Conservation (phyloP, 2,888 invertebrate species). For the Criorhina ranunculi region DNA sequence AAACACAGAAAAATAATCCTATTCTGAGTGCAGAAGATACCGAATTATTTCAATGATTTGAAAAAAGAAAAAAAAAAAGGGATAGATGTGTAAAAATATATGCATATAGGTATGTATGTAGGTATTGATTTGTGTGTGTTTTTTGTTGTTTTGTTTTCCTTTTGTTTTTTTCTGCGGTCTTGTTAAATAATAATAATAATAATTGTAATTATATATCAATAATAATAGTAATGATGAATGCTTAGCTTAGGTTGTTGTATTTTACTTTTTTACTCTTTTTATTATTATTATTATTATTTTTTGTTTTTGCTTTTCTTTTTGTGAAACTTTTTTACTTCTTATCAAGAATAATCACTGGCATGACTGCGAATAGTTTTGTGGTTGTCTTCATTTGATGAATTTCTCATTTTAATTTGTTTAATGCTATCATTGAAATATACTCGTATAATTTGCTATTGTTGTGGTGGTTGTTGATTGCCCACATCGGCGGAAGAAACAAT, state of each 20-base stretch:
- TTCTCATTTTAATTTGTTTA: constrained; percentile 48
- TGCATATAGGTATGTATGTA: constrained; percentile 30
- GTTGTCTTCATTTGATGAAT: constrained; percentile 69
- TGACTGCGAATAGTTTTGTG: constrained; percentile 73
- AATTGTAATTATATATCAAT: constrained; percentile 62
- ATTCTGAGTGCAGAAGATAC: constrained; percentile 73
- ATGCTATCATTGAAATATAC: constrained; percentile 64
- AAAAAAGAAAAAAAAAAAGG: no score
- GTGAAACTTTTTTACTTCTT: constrained; percentile 64
- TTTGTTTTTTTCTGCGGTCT: constrained; percentile 37
- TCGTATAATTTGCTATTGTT: constrained; percentile 74
- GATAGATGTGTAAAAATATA: constrained; percentile 60
- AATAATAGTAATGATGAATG: constrained; percentile 71
- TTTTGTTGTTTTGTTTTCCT: constrained; percentile 1
- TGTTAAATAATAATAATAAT: constrained; percentile 54
- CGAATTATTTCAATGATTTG: constrained; percentile 53
- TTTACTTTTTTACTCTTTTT: constrained; percentile 44
- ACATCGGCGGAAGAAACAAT: constrained; percentile 54
- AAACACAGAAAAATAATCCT: constrained; percentile 43
- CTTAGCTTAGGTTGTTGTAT: constrained; percentile 69
- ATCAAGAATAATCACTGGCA: constrained; percentile 76
- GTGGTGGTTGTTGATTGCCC: constrained; percentile 53
- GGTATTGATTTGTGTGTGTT: constrained; percentile 40
- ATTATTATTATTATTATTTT: constrained; percentile 31
- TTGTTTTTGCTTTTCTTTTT: constrained; percentile 31